A percentile compares a stretch with the other conserved stretches of the same genome.
Conservation (phyloP, 1,140 invertebrate genomes). For the Brachionus sp. region DNA sequence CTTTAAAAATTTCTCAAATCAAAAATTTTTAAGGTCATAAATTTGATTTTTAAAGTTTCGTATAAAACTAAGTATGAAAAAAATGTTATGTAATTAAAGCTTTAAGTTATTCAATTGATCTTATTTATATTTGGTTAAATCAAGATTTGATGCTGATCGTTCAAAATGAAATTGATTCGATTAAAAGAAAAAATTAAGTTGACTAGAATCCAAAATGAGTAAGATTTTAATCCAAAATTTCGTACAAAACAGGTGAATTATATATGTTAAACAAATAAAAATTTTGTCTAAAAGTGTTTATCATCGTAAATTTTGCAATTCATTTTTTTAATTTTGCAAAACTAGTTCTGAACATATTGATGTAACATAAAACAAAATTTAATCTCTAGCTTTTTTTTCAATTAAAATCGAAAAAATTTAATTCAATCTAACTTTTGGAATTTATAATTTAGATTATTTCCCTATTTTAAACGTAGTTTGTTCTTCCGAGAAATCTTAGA, state of each 20-base stretch:
- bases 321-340: background rate
- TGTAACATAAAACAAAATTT: background rate
- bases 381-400: background rate
- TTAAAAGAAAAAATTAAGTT: no score
- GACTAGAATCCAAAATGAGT: background rate
- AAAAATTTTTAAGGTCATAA: background rate
- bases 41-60: no score
- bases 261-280: background rate
- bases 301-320: background rate
- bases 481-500: background rate
- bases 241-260: background rate
- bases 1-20: no score
- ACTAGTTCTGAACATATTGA: constrained; percentile 7
- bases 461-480: background rate
- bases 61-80: no score
- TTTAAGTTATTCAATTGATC: background rate
- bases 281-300: background rate
- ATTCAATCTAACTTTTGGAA: constrained; percentile 13
- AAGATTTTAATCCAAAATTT: background rate
- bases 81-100: background rate
- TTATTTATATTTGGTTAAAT: no score
- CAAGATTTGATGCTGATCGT: no score
- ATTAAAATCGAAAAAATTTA: background rate
- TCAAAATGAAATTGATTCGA: no score
- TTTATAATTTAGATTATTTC: constrained; percentile 33